phyloP scores from a whole-genome alignment of 2,888 invertebrate species.

The Eucriotettix oculatus region DNA sequence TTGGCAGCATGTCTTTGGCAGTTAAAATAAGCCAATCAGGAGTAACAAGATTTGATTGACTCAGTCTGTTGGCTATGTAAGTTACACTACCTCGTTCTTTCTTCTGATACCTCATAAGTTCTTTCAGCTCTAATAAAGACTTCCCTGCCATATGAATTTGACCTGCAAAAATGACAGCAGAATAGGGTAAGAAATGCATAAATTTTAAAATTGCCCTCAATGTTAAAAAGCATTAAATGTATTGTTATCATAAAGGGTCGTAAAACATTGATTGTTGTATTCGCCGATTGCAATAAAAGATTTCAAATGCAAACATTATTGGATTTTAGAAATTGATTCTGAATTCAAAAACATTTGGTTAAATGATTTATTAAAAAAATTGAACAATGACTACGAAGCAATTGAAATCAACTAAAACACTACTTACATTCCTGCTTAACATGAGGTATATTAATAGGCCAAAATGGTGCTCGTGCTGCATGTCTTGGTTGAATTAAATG shows the following conservation, averaged over 20 bases:
- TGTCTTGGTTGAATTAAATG: slow-evolving; percentile 68
- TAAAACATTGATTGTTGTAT: background rate
- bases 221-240: background rate
- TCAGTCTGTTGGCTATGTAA: slow-evolving; percentile 51
- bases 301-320: background rate
- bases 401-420: background rate
- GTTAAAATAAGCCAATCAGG: slow-evolving; percentile 61
- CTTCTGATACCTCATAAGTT: slow-evolving; percentile 34
- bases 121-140: slow-evolving; percentile 35
- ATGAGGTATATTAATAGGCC: slow-evolving; percentile 53
- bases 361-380: background rate
- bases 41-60: slow-evolving; percentile 39
- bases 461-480: slow-evolving; percentile 72
- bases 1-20: slow-evolving; percentile 58
- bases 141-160: slow-evolving; percentile 37
- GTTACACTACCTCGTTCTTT: slow-evolving; percentile 49
- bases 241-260: background rate
- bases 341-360: background rate
- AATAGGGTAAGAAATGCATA: no score
- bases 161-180: slow-evolving; percentile 16
- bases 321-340: no score
- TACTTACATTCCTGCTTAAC: slow-evolving; percentile 76
- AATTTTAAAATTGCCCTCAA: background rate
- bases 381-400: background rate
- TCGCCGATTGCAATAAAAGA: background rate